A percentile compares a stretch with the other conserved stretches of the same genome.
Conservation (phyloP, 2,888 invertebrate species). For the Leptopilina myrica region DNA sequence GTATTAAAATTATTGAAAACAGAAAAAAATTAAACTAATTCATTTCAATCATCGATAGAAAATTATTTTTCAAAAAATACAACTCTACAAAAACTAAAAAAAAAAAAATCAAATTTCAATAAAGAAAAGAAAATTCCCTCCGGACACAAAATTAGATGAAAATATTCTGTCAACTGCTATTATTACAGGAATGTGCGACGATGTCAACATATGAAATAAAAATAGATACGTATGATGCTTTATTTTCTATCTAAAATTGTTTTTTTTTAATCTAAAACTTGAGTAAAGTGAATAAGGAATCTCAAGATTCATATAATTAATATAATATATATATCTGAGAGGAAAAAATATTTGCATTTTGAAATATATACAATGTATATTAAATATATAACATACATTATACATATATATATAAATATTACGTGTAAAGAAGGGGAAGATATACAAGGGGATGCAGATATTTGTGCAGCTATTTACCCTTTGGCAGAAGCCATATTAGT, state of each 20-base stretch:
- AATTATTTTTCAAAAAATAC: no score
- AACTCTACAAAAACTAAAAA: no score
- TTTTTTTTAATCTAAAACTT: no score
- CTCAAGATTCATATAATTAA: neutral
- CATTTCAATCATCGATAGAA: no score
- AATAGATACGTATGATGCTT: neutral
- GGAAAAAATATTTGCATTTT: slow-evolving; percentile 10
- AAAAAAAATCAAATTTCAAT: neutral
- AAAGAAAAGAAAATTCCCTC: neutral
- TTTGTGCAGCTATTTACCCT: slow-evolving; percentile 69
- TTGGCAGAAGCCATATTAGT: slow-evolving; percentile 62
- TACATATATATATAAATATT: neutral
- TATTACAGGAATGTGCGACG: slow-evolving; percentile 22
- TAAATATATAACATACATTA: neutral
- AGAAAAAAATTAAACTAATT: no score
- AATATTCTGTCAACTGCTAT: neutral
- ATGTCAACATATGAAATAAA: neutral
- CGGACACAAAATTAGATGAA: neutral
- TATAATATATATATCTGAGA: neutral
- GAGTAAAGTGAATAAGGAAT: slow-evolving; percentile 9
- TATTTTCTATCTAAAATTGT: neutral
- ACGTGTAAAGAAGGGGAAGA: slow-evolving; percentile 39
- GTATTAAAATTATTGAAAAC: no score
- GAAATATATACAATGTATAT: neutral
- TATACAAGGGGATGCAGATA: slow-evolving; percentile 55